These are phyloP conservation scores for Orientallactaga sibirica DNA, from an alignment of 2,797 vertebrate genomes.

Conservation along the genomic window DNA sequence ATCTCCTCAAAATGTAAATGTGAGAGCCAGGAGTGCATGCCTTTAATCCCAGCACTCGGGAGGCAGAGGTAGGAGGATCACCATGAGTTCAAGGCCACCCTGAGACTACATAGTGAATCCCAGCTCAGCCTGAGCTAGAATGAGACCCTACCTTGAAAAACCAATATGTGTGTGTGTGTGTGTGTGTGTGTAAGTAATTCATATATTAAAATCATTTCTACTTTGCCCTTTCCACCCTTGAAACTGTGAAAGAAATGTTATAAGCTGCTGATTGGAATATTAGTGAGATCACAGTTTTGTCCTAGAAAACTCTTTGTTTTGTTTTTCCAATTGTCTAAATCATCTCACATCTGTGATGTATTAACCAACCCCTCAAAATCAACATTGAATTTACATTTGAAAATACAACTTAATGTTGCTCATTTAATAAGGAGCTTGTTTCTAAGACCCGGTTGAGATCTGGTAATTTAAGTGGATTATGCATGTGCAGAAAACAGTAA, in stretches of 20 bases:
- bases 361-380: not conserved
- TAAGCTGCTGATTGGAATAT: not conserved
- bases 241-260: not conserved
- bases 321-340: constrained; percentile 53
- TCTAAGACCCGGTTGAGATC: constrained; percentile 81
- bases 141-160: no score
- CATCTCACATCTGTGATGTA: constrained; percentile 62
- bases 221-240: not conserved
- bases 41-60: no score
- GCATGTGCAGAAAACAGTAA: not conserved
- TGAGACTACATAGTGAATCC: no score
- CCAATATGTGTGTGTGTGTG: no score
- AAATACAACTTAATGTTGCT: constrained; percentile 84
- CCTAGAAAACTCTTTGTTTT: constrained; percentile 7
- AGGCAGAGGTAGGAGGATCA: no score
- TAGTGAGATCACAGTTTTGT: not conserved
- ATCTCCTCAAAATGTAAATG: constrained; percentile 6
- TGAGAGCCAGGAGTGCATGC: no score
- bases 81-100: no score
- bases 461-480: constrained; percentile 79
- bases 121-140: no score
- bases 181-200: not conserved
- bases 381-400: constrained; percentile 79
- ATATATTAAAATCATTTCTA: constrained; percentile 7
- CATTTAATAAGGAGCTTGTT: constrained; percentile 85